Evolutionary conservation across 1,140 invertebrate genomes (phyloP), one percentile per base, ranked within the genome.

Genomic region (Copidosoma floridanum): DNA sequence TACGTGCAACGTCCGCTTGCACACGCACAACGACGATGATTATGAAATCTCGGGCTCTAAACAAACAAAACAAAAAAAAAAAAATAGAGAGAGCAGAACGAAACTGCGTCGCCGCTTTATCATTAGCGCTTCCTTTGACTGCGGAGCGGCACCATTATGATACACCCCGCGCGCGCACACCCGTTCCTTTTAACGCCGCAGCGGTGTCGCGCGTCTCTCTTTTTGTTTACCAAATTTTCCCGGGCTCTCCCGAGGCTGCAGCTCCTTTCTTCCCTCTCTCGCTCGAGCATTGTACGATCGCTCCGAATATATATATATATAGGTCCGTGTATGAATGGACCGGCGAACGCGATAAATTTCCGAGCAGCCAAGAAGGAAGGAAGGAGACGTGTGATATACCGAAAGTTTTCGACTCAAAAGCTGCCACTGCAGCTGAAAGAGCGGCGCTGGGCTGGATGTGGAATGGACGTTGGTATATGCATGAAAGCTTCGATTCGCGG

Each of bases 401-500:
- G 70, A 71, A 72, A 74, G 72, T 76, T 76, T 70, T 70, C 71
- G 71, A 77, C 75, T 78, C 75, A 73, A 76, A 73, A 75, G 71
- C 55, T 59, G 52, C 24, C 37, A 8, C 10, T 14, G 37, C 14
- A n/a, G 29, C 1, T 24, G 57, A 51, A 52, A 32, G 29, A 56
- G 44, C 2, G 35, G n/a, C 27, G 23, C 35, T 2, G 57, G 54
- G 55, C 43, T n/a, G n/a, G n/a, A n/a, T n/a, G n/a, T n/a, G n/a
- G n/a, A n/a, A n/a, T n/a, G 57, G 66, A 59, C 64, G 68, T 72
- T 79, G 75, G 77, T 78, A 77, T 74, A 79, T 78, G 76, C 75
- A 79, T 77, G 68, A 76, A 73, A 78, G 75, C 75, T 79, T 79
- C 75, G 77, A 79, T 79, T 79, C 75, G 73, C 74, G 74, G 76